Conservation (phyloP, 2,888 invertebrate species). For the Lordiphosa fenestrarum region DNA sequence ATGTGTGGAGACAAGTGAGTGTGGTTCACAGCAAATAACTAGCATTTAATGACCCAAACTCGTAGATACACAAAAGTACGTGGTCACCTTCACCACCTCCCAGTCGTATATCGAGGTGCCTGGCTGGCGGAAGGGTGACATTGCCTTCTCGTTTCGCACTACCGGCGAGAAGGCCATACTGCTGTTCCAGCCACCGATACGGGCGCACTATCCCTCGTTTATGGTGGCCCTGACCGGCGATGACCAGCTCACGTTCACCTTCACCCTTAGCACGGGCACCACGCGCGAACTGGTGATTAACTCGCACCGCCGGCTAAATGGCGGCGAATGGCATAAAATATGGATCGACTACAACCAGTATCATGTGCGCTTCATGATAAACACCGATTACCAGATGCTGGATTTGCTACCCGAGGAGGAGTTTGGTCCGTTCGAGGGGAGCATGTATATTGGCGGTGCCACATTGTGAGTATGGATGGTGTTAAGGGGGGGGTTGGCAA, state of each 20-base stretch:
- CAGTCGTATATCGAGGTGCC: conserved; percentile 96
- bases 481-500: conserved; percentile 5
- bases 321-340: conserved; percentile 97
- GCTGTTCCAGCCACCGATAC: conserved; percentile 93
- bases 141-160: conserved; percentile 95
- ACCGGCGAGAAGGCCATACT: conserved; percentile 94
- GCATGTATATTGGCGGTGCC: conserved; percentile 96
- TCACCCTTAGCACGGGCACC: conserved; percentile 91
- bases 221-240: conserved; percentile 94
- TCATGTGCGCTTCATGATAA: conserved; percentile 95
- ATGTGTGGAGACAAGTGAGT: conserved; percentile 96
- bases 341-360: conserved; percentile 97
- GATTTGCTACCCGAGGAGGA: conserved; percentile 91
- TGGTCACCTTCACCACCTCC: conserved; percentile 95
- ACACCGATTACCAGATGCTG: conserved; percentile 93
- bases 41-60: conserved; percentile 39
- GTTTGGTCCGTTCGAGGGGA: conserved; percentile 95
- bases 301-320: conserved; percentile 90
- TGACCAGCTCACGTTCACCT: conserved; percentile 93
- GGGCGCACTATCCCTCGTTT: conserved; percentile 93
- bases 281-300: conserved; percentile 91
- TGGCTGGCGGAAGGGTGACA: conserved; percentile 95
- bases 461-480: conserved; percentile 87
- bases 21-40: conserved; percentile 6
- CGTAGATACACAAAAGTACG: conserved; percentile 93